Evolutionary conservation across 2,888 invertebrate genomes (phyloP), one percentile per base, ranked within the genome.

Genomic region (Xylocampa areola): DNA sequence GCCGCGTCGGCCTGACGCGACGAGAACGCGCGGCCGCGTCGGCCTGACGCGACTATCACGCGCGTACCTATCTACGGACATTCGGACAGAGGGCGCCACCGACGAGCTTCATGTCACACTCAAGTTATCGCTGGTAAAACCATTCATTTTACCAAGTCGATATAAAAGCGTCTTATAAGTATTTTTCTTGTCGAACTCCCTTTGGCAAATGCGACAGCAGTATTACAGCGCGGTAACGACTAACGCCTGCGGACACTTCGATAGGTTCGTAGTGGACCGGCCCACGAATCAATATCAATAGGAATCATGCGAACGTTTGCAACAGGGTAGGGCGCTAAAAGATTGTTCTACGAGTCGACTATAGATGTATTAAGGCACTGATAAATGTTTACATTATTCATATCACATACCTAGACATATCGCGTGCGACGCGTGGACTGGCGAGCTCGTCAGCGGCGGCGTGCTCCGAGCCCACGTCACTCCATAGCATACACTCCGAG

Each of bases 321-420:
- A 5, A 19, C 13, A 16, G 23, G 17, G 1, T n/a, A 25, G 49
- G 19, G n/a, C 23, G 30, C 27, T 23, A 19, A 11, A 14, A n/a
- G 1, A 21, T 14, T 7, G 23, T 14, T 6, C 11, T 29, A 30
- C 8, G 10, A 32, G 7, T 33, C 25, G 29, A 16, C 29, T 19
- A 10, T 14, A 29, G 35, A 29, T 21, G 29, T 17, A 37, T 6
- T 54, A 52, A 52, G 52, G 55, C 52, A 54, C 52, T 54, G 55
- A 29, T 10, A 11, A 29, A 36, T 5, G 27, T 53, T 52, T 7
- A 27, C 14, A 11, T 21, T 10, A 52, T 30, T 19, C 35, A 10
- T n/a, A 51, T 17, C 23, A 23, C 14, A 13, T 4, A 7, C 30
- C 4, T 25, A 25, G 29, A 13, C 13, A 30, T 13, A 30, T 27